Conservation (phyloP, 30 jellyfish, hydroid and myxozoan genomes). For the Turritopsis rubra region DNA sequence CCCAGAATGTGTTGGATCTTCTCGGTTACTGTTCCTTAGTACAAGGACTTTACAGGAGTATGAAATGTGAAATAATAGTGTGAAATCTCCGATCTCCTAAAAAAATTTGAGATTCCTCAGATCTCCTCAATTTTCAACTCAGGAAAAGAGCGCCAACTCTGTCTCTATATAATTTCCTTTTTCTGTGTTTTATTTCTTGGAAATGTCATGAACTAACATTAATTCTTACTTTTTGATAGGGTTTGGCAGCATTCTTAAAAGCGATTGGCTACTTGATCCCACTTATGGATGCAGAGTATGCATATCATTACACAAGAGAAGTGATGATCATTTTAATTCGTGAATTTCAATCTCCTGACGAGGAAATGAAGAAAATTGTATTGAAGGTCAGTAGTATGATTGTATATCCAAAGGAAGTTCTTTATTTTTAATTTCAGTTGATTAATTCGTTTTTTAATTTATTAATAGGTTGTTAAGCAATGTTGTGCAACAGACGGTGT, state of each 20-base stretch:
- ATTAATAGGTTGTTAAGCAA: slow-evolving; percentile 84
- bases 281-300: slow-evolving; percentile 99
- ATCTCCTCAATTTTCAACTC: no score
- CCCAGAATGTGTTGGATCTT: no score
- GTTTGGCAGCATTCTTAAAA: slow-evolving; percentile 99
- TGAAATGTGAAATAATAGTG: no score
- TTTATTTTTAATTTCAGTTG: neutral
- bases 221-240: slow-evolving; percentile 29
- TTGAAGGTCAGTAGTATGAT: slow-evolving; percentile 53
- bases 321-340: slow-evolving; percentile 95
- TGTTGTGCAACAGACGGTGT: slow-evolving; percentile 99
- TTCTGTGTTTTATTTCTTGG: neutral
- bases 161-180: neutral
- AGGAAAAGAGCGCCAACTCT: no score
- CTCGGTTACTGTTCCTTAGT: no score
- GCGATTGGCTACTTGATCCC: slow-evolving; percentile 99
- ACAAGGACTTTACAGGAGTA: no score
- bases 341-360: slow-evolving; percentile 99
- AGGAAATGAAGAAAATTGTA: slow-evolving; percentile 98
- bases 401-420: neutral
- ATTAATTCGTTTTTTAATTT: neutral
- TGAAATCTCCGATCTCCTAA: no score
- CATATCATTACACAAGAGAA: slow-evolving; percentile 98
- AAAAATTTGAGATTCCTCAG: no score
- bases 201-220: neutral